Evolutionary conservation across 2,797 vertebrate genomes (phyloP), one percentile per base, ranked within the genome.

Genomic region (Xenopus petersii): DNA sequence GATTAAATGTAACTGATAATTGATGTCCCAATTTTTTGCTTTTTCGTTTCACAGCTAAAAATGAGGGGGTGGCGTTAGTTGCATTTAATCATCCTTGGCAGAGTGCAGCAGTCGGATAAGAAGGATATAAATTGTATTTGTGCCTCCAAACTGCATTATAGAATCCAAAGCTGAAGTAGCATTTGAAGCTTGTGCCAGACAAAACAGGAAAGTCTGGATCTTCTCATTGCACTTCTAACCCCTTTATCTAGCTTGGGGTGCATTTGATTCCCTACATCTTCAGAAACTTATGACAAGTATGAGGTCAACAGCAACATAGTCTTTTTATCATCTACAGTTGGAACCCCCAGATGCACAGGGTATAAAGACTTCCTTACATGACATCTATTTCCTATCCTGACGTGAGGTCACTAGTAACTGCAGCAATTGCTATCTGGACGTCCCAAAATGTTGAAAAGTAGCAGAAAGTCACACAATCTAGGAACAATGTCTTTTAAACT

Each of bases 121-220:
- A 72, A 69, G 71, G 60, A 42, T 70, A 70, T 70, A 69, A 74
- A 79, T 79, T 79, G 60, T 79, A 65, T 79, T 79, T 79, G 71
- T 79, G 51, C 51, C n/a, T 78, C 56, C 54, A 70, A 78, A 74
- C 68, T 78, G 54, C 66, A 42, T 42, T 42, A 42, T 9, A 42
- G 36, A 9, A 42, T 42, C 36, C 3, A 3, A 6, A 42, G 36
- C 36, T 42, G 36, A 42, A 42, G 36, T 7, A 42, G 3, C 68
- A 78, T 68, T 58, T 49, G 51, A 67, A 78, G 75, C 36, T 55
- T 58, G 70, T 68, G n/a, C 65, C 59, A 78, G 70, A 78, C 75
- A 64, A 49, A 68, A 73, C 64, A 73, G 70, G 70, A 73, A 73
- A 78, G 17, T 12, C 12, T 56, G 67, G 54, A 67, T 74, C 48